Evolutionary conservation across 2,888 invertebrate genomes (phyloP), one percentile per base, ranked within the genome.

Genomic region (Epinotia demarniana): DNA sequence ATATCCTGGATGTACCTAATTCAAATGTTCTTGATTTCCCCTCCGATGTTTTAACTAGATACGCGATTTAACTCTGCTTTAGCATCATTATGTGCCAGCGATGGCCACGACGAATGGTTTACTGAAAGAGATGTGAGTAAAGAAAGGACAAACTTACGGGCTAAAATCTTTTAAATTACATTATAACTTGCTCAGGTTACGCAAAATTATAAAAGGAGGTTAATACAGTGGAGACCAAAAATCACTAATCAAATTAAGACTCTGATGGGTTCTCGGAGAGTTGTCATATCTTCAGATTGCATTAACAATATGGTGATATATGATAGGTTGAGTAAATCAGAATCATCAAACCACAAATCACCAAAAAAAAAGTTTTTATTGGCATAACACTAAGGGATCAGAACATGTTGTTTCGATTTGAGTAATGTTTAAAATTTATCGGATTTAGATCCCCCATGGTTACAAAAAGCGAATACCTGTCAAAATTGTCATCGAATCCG

Each of bases 131-230:
- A 75, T 58, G 18, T 64, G 33, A 11, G 39, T 64, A 6, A 64
- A 5, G 70, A 70, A 6, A 64, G 12, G 70, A 75, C 55, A 70
- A 64, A 64, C 70, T 75, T 70, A 75, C 39, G 63, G n/a, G 43
- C 64, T 75, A 64, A 58, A 13, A 33, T 33, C 27, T 57, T 18
- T 19, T 46, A 1, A 11, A 57, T 53, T 53, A n/a, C n/a, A 16
- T 18, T 64, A n/a, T 2, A 46, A 27, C 1, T 70, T 70, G 11
- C 39, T 62, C 49, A 1, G 13, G 12, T 39, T 11, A n/a, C n/a
- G 33, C 3, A 23, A 39, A 19, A 16, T 9, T 18, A 66, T 55
- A 27, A n/a, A 19, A 57, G 13, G 16, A 67, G 57, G 67, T 67
- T 19, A 68, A 68, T 58, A 68, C 43, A 68, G 57, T 68, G 57